Evolutionary conservation across 2,113 vertebrate genomes (phyloP).

Genomic region (Gasterosteus aculeatus): DNA sequence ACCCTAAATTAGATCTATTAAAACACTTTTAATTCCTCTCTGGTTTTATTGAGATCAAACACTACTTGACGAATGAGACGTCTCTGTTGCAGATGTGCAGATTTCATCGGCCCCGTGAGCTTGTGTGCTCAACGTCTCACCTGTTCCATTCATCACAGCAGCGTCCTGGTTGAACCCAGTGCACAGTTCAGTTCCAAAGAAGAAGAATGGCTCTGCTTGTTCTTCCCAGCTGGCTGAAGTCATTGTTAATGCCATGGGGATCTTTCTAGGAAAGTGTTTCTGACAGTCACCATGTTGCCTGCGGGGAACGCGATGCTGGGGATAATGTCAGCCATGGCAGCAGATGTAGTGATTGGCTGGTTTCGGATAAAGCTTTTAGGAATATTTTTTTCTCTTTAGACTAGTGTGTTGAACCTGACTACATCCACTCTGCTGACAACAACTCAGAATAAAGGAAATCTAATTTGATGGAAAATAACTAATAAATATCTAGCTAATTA

Average conservation of each 20-base stretch:
- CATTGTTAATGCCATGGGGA: constrained; percentile 46
- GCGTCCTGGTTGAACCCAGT: constrained; percentile 35
- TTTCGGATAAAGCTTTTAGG: constrained; percentile 18
- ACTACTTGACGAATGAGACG: background rate
- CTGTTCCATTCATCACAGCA: constrained; percentile 27
- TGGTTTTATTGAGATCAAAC: background rate
- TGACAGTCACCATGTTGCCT: constrained; percentile 34
- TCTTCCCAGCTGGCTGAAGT: constrained; percentile 39
- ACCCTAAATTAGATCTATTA: background rate
- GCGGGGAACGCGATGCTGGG: background rate
- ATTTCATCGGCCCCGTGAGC: background rate
- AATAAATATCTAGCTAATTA: too few species aligned
- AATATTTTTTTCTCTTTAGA: constrained; percentile 7
- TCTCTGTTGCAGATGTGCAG: background rate
- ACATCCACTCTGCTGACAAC: constrained; percentile 14
- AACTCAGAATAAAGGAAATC: background rate
- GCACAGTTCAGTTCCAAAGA: constrained; percentile 16
- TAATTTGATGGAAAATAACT: too few species aligned
- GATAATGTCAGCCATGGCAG: constrained; percentile 43
- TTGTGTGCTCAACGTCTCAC: constrained; percentile 18
- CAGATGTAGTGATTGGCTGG: constrained; percentile 30
- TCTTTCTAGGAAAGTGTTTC: constrained; percentile 26
- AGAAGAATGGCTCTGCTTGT: constrained; percentile 15
- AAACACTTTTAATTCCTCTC: too few species aligned
- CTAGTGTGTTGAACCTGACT: constrained; percentile 15